Evolutionary conservation across 2,797 vertebrate genomes (phyloP), one percentile per base, ranked within the genome.

Genomic region (Coregonus ussuriensis): DNA sequence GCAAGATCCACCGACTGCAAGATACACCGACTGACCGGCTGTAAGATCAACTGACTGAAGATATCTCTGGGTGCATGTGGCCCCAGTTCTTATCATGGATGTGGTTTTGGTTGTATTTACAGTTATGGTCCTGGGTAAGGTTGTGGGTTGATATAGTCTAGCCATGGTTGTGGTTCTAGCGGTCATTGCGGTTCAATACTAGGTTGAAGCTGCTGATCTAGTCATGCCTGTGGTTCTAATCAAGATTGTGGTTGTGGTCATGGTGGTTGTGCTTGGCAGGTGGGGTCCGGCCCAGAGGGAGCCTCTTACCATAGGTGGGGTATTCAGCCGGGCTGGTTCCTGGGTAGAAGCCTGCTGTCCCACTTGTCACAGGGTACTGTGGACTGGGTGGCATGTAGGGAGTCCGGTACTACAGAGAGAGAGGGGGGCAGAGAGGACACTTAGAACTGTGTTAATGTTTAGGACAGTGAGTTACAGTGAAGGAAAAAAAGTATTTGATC

Each of bases 251-350:
- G 65, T 70, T 3, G 21, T 2, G 9, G 9, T 47, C 41, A 47
- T 47, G 9, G 41, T 47, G 41, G 41, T 85, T 89, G 79, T 84
- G 87, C 88, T 85, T 87, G 85, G 81, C 82, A 84, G 79, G 35
- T 72, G 52, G 2, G 62, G 11, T 4, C 11, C 5, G 9, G 56
- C 54, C 62, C 79, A 47, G 3, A 51, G 68, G 81, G 72, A 79
- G 70, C 71, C 9, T 80, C 91, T 95, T 96, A 99, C 98, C 97
- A 87, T 96, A 99, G 89, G 96, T 87, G 77, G 94, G 82, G 71
- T 96, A 98, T 81, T 99, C 97, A 77, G 96, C 96, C 82, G 97
- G 95, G 92, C 93, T 98, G 78, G 96, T 96, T 94, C 96, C 96
- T 16, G 96, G 91, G 83, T 96, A 99, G 93, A 96, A 99, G 85